Base-by-base conservation (phyloP, 2,797 vertebrate genomes). In the Nasua narica region DNA sequence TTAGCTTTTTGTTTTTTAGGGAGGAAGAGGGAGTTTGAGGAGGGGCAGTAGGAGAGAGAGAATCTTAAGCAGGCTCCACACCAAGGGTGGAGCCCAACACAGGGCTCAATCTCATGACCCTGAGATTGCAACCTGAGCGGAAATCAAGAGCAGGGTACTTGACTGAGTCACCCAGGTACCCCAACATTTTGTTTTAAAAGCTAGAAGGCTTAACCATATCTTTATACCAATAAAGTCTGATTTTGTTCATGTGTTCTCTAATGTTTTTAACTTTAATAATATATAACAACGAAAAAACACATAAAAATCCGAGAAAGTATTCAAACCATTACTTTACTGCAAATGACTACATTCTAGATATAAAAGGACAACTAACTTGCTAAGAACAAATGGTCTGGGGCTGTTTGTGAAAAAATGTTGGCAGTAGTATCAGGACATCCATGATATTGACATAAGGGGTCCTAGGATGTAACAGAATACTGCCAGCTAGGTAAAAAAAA, bases 141-240 rank as follows among this genome's bases (percentile, higher is more conserved):
- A 72, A 67, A 67, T 35, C n/a, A 67, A 67, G n/a, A 72, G 23
- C 25, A 0, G 2, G 37, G 2, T 2, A 3, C 37, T 72, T 1
- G 37, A 70, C 37, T 27, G 40, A 43, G 40, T 37, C 40, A 72
- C 23, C 23, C n/a, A 67, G n/a, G 15, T 12, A 48, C 27, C 40
- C 65, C 56, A 67, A 93, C 78, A 43, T 48, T 87, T 94, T 76
- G n/a, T 93, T 91, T 91, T 70, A 87, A 70, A 91, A 43, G 32
- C 18, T 43, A 62, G 60, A 77, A 91, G 69, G 50, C 43, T 87
- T 25, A 19, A 58, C 19, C 0, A 5, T 69, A 67, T 58, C 40
- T 94, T 87, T 82, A 37, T 70, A 46, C 43, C 43, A 40, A 77
- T 69, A 84, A 91, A 88, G 94, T 70, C 35, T 83, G 13, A 83